Conservation (phyloP, 2,113 vertebrate species). For the Papio anubis region DNA sequence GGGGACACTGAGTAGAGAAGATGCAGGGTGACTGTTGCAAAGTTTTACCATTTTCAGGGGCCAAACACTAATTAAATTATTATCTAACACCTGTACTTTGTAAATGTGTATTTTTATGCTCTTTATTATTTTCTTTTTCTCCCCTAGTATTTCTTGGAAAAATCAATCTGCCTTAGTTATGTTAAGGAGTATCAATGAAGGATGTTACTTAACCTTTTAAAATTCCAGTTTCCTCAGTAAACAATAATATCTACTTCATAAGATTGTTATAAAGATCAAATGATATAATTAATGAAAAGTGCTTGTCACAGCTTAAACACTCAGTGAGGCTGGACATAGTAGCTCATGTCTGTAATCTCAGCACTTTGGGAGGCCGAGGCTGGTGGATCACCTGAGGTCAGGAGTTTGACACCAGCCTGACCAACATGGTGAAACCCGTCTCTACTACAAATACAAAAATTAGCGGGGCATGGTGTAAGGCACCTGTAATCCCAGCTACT, state of each 20-base stretch:
- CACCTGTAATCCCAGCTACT: too few relatives aligned
- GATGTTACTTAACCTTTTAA: background rate
- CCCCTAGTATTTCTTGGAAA: background rate
- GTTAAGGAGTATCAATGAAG: background rate
- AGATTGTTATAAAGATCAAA: background rate
- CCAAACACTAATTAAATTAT: background rate
- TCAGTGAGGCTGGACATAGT: background rate
- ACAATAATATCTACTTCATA: background rate
- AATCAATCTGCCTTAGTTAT: slow-evolving; percentile 5
- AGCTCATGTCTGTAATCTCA: too few relatives aligned
- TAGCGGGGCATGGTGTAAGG: too few relatives aligned
- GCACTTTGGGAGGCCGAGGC: too few relatives aligned
- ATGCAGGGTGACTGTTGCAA: background rate
- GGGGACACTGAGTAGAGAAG: background rate
- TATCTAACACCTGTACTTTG: background rate
- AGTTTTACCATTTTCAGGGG: background rate
- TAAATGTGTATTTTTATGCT: background rate
- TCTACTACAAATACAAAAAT: too few relatives aligned
- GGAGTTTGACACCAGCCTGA: too few relatives aligned
- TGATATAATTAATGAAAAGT: slow-evolving; percentile 22
- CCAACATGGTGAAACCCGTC: too few relatives aligned
- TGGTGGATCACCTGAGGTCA: too few relatives aligned
- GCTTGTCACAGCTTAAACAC: background rate
- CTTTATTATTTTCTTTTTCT: background rate
- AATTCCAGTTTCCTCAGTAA: background rate